Base-by-base conservation (phyloP, 2,113 vertebrate species). In the Pseudolaguvia tuberculata region DNA sequence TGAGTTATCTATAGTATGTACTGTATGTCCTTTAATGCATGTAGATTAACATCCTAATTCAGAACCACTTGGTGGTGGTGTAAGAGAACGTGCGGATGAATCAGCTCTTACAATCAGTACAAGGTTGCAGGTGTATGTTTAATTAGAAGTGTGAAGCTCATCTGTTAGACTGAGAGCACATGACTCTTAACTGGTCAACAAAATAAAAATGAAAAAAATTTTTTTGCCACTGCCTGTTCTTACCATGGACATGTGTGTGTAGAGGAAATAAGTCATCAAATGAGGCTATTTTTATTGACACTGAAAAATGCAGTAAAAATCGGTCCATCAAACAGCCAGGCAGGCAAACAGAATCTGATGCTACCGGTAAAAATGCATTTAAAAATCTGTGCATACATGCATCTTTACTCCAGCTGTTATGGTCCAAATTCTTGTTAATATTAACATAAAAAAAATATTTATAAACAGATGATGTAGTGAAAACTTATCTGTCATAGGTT, bases 171-270 rank as follows among this genome's bases (percentile, higher is more conserved):
- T 42, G 70, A 80, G 73, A 85, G 86, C 88, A 88, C 86, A 90
- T 86, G 91, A 89, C 91, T 3, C 31, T 35, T 89, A 92, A 92
- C 90, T 92, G 89, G 91, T 90, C 88, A 89, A 87, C 89, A 91
- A 90, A 81, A 91, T 91, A 87, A 89, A 89, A 90, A 90, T 73
- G 82, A 87, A 92, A 91, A 92, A 92, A n/a, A n/a, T n/a, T n/a
- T n/a, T n/a, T 92, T 35, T 91, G 88, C 85, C 84, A 79, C 86
- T 86, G 87, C 87, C 91, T 86, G 86, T 89, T 84, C 78, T 67
- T 80, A 77, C 79, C 73, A 73, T 85, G 88, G 85, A 89, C 89
- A 87, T 88, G 82, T 76, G 82, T 81, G 80, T 80, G 86, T 75
- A 71, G n/a, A n/a, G n/a, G n/a, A n/a, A n/a, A n/a, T n/a, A n/a